Evolutionary conservation across 2,888 invertebrate genomes (phyloP), one percentile per base, ranked within the genome.

Genomic region (Hetaerina titia): DNA sequence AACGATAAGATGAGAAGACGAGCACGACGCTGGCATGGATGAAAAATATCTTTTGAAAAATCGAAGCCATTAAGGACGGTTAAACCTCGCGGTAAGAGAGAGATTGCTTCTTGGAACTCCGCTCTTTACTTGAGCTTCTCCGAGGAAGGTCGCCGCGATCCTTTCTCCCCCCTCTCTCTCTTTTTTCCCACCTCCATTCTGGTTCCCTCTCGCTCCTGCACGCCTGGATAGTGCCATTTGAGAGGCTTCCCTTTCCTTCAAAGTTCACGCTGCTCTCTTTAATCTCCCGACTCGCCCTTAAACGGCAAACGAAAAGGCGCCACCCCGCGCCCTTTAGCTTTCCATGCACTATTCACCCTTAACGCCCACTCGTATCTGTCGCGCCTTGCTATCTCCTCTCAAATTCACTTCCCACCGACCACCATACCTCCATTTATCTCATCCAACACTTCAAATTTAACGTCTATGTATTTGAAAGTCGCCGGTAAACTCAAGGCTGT

Each of bases 211-310:
- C 87, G 13, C 45, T 87, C 87, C 11, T 1, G n/a, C 81, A 13
- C 17, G n/a, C 81, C 31, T 25, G 22, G 31, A 22, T 81, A 69
- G 81, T 81, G 81, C 81, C 81, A 81, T 81, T 81, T 81, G 81
- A 81, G 81, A 81, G 31, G 81, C 81, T 81, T 81, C 81, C 81
- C 81, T 81, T 81, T 31, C 31, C 81, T 81, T 15, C 60, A 81
- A 81, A 81, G 81, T 81, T 81, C 81, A 81, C 81, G 81, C 81
- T 81, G 31, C 81, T 81, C 31, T 81, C 81, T 81, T 69, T 31
- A 31, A 81, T 25, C 81, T 31, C 81, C 31, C 81, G 81, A 31
- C 31, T 31, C 81, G 81, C 81, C 81, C 81, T 81, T 81, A 81
- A 81, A 81, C 81, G 81, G 81, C 81, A 81, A 81, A 31, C 81